Conservation (phyloP, 2,888 invertebrate species). For the Drosophila meridiana region DNA sequence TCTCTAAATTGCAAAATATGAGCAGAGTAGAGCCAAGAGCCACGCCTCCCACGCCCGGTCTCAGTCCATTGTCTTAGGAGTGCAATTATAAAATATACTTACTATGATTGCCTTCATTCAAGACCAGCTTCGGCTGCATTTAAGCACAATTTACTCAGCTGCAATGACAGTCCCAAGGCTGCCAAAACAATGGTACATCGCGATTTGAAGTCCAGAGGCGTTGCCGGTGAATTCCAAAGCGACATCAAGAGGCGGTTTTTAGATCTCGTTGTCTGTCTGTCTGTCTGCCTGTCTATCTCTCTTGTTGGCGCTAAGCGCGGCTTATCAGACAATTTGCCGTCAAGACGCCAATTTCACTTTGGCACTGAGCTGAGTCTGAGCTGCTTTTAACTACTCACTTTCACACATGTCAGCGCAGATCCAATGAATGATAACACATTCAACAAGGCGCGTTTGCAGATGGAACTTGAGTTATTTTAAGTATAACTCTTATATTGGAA, state of each 20-base stretch:
- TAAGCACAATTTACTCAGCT: constrained; percentile 62
- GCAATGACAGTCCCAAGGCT: constrained; percentile 59
- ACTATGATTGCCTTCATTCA: constrained; percentile 29
- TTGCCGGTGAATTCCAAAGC: constrained; percentile 54
- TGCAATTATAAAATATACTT: constrained; percentile 60
- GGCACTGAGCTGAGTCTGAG: constrained; percentile 19
- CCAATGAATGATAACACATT: neutral
- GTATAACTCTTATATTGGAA: neutral
- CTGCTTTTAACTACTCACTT: constrained; percentile 46
- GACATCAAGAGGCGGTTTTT: constrained; percentile 38
- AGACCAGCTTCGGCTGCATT: constrained; percentile 61
- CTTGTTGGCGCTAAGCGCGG: constrained; percentile 41
- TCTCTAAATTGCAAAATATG: constrained; percentile 26
- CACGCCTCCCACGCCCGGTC: constrained; percentile 19
- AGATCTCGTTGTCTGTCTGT: constrained; percentile 11
- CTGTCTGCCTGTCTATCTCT: constrained; percentile 11
- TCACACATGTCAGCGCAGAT: constrained; percentile 47
- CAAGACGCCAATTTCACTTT: constrained; percentile 50
- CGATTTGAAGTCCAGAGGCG: constrained; percentile 55
- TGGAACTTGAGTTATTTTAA: neutral
- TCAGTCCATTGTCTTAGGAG: constrained; percentile 35
- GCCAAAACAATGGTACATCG: constrained; percentile 59
- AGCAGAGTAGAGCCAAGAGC: constrained; percentile 5
- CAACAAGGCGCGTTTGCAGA: neutral
- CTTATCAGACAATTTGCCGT: constrained; percentile 56